phyloP scores from a whole-genome alignment of 2,113 vertebrate genomes.

The Pagrus major region DNA sequence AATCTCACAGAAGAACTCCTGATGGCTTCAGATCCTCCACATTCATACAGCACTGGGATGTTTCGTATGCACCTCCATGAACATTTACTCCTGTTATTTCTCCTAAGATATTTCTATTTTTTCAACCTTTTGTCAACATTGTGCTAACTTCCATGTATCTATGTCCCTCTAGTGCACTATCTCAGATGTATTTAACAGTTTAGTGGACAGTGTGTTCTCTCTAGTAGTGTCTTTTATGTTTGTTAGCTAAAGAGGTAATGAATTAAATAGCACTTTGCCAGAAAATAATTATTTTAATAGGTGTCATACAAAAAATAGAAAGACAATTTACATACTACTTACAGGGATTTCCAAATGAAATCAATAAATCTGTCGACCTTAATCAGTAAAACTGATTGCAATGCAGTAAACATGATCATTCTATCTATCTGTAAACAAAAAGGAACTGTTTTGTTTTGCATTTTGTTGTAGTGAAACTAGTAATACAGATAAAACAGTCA shows the following conservation, averaged over 20 bases:
- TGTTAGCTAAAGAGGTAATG: background rate
- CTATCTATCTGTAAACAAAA: constrained; percentile 8
- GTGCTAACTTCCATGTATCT: background rate
- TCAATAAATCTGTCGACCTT: constrained; percentile 19
- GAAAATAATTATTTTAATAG: constrained; percentile 49
- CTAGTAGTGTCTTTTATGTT: background rate
- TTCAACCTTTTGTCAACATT: background rate
- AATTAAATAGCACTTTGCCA: constrained; percentile 35
- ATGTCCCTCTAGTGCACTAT: background rate
- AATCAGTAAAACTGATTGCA: constrained; percentile 23
- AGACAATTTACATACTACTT: constrained; percentile 47
- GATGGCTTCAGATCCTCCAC: background rate
- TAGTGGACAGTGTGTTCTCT: constrained; percentile 8
- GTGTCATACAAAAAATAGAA: constrained; percentile 61
- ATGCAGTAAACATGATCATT: constrained; percentile 10
- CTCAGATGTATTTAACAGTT: background rate
- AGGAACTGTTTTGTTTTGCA: background rate
- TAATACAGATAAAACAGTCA: background rate
- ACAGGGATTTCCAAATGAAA: constrained; percentile 64
- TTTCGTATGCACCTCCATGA: background rate
- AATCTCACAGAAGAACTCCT: constrained; percentile 89
- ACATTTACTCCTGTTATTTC: background rate
- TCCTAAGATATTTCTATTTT: background rate
- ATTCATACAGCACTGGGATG: background rate
- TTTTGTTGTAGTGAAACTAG: background rate